Evolutionary conservation across 1,140 invertebrate species (phyloP).

Genomic region (Pachyrhynchus sulphureomaculatus): DNA sequence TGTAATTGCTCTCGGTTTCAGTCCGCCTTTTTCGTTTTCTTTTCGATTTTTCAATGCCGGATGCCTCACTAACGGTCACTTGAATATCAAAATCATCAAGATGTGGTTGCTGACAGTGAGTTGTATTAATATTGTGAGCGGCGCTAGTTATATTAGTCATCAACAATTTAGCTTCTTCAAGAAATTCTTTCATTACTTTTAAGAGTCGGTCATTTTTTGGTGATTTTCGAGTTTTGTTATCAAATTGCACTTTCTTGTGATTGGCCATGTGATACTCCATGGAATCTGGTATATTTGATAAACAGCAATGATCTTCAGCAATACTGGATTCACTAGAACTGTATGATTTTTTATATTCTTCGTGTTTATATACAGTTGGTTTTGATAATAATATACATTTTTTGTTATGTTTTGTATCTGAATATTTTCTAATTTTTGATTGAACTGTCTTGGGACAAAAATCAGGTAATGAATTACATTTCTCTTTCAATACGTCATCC

Average conservation of each 20-base stretch:
- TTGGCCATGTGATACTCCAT: constrained; percentile 40
- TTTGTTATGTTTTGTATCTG: background rate
- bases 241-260: constrained; percentile 43
- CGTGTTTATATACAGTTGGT: background rate
- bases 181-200: constrained; percentile 46
- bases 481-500: background rate
- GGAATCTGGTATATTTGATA: constrained; percentile 38
- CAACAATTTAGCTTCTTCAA: constrained; percentile 47
- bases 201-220: constrained; percentile 35
- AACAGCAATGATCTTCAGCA: constrained; percentile 9
- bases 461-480: constrained; percentile 3
- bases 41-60: constrained; percentile 17
- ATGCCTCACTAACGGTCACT: constrained; percentile 40
- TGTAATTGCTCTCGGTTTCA: constrained; percentile 20
- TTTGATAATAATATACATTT: background rate
- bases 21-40: constrained; percentile 1
- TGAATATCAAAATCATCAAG: constrained; percentile 43
- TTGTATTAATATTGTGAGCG: constrained; percentile 31
- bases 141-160: constrained; percentile 44
- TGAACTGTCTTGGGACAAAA: constrained; percentile 1
- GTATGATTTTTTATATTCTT: background rate
- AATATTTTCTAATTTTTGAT: background rate
- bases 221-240: constrained; percentile 1
- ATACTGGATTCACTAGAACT: constrained; percentile 5
- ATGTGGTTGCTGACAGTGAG: constrained; percentile 1